These are phyloP conservation scores for Myxocyprinus asiaticus DNA, from an alignment of 2,113 vertebrate genomes.

Conservation along the genomic window DNA sequence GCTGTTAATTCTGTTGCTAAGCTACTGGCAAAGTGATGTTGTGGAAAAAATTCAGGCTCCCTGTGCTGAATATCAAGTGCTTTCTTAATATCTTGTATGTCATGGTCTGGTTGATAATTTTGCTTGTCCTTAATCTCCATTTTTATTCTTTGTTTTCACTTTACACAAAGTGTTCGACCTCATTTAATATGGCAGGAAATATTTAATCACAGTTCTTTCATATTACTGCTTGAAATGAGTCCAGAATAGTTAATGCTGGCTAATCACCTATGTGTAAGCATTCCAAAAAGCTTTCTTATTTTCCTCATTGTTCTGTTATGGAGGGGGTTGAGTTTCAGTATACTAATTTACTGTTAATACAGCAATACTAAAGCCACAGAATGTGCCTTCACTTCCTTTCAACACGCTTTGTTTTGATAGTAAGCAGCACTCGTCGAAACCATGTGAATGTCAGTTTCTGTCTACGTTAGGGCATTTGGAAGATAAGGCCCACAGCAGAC, in stretches of 20 bases:
- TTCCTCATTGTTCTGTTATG: not conserved
- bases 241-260: not conserved
- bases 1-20: constrained; percentile 51
- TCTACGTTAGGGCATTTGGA: constrained; percentile 52
- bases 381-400: constrained; percentile 37
- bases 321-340: not conserved
- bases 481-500: constrained; percentile 24
- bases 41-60: constrained; percentile 37
- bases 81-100: constrained; percentile 7
- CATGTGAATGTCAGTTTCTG: constrained; percentile 72
- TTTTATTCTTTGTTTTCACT: not conserved
- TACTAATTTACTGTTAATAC: not conserved
- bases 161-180: not conserved
- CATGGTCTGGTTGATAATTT: constrained; percentile 7
- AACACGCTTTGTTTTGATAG: constrained; percentile 53
- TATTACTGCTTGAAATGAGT: not conserved
- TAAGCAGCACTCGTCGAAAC: constrained; percentile 57
- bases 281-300: not conserved
- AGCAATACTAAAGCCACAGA: constrained; percentile 36
- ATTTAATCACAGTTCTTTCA: not conserved
- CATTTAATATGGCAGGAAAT: not conserved
- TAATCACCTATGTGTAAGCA: not conserved
- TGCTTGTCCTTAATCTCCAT: not conserved
- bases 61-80: constrained; percentile 21
- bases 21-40: constrained; percentile 44